Conservation (phyloP, 2,888 invertebrate genomes). For the Stenotaenia linearis region DNA sequence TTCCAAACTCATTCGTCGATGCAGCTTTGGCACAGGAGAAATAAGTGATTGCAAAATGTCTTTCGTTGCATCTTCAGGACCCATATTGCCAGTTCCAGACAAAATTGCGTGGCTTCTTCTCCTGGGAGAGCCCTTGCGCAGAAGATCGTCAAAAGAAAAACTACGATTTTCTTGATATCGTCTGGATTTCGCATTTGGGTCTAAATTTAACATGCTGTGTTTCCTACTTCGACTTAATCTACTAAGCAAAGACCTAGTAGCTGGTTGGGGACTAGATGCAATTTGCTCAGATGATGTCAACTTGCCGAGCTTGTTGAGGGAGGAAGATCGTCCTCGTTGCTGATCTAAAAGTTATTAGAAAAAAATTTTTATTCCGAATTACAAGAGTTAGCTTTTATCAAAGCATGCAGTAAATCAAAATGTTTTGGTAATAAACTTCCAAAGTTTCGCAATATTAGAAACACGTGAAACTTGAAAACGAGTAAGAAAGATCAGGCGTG, state of each 20-base stretch:
- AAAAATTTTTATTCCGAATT: too few relatives aligned
- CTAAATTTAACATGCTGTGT: slow-evolving; percentile 63
- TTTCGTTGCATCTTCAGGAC: slow-evolving; percentile 60
- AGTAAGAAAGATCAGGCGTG: too few relatives aligned
- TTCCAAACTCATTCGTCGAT: slow-evolving; percentile 61
- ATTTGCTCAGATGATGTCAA: not conserved
- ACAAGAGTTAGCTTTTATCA: too few relatives aligned
- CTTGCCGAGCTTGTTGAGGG: not conserved
- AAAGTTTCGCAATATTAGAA: too few relatives aligned
- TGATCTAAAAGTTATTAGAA: not conserved
- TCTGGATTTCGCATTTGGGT: too few relatives aligned
- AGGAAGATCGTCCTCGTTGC: slow-evolving; percentile 5
- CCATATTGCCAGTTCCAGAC: not conserved
- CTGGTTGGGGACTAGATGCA: slow-evolving; percentile 38
- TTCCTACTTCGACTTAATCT: slow-evolving; percentile 75
- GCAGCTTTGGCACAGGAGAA: slow-evolving; percentile 51
- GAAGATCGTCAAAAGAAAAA: slow-evolving; percentile 39
- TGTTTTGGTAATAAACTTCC: too few relatives aligned
- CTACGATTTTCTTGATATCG: slow-evolving; percentile 34
- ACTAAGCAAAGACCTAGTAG: slow-evolving; percentile 65
- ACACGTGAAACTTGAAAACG: too few relatives aligned
- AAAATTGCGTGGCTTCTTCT: not conserved
- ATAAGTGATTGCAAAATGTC: slow-evolving; percentile 72
- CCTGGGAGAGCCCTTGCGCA: slow-evolving; percentile 32
- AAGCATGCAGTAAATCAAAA: too few relatives aligned